Evolutionary conservation across 2,113 vertebrate genomes (phyloP).

Genomic region (Larimichthys crocea): DNA sequence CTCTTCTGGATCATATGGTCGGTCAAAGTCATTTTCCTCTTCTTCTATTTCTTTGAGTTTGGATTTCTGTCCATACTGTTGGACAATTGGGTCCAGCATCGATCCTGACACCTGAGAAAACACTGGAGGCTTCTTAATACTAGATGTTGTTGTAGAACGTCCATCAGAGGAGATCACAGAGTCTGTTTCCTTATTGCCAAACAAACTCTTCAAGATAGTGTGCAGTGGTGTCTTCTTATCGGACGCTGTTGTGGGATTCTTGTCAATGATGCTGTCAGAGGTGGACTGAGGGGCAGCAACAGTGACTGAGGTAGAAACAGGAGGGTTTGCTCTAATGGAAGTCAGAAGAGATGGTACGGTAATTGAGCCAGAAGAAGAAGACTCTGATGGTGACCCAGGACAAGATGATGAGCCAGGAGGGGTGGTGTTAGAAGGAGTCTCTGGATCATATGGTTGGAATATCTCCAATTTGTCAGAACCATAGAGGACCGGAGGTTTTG

Average conservation of each 20-base stretch:
- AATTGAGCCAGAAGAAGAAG: constrained; percentile 79
- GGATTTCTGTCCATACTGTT: constrained; percentile 92
- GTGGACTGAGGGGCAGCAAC: constrained; percentile 31
- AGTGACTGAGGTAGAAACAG: constrained; percentile 72
- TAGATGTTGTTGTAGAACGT: constrained; percentile 46
- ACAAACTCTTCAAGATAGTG: constrained; percentile 92
- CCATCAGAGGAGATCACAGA: constrained; percentile 52
- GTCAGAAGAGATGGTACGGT: constrained; percentile 75
- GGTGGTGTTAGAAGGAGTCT: constrained; percentile 76
- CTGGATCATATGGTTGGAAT: constrained; percentile 82
- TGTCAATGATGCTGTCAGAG: constrained; percentile 11
- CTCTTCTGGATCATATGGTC: constrained; percentile 96
- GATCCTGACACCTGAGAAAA: constrained; percentile 74
- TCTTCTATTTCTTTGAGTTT: constrained; percentile 83
- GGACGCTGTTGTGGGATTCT: constrained; percentile 43
- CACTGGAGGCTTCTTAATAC: constrained; percentile 40
- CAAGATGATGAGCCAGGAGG: constrained; percentile 87
- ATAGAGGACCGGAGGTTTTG: constrained; percentile 77
- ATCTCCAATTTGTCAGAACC: constrained; percentile 84
- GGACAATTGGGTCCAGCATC: constrained; percentile 92
- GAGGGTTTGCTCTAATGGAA: constrained; percentile 58
- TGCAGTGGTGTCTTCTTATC: constrained; percentile 85
- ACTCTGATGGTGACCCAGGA: constrained; percentile 72
- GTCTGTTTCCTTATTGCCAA: constrained; percentile 86
- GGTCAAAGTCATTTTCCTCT: constrained; percentile 89